Evolutionary conservation across 2,888 invertebrate species (phyloP).

Genomic region (Pollenia labialis): DNA sequence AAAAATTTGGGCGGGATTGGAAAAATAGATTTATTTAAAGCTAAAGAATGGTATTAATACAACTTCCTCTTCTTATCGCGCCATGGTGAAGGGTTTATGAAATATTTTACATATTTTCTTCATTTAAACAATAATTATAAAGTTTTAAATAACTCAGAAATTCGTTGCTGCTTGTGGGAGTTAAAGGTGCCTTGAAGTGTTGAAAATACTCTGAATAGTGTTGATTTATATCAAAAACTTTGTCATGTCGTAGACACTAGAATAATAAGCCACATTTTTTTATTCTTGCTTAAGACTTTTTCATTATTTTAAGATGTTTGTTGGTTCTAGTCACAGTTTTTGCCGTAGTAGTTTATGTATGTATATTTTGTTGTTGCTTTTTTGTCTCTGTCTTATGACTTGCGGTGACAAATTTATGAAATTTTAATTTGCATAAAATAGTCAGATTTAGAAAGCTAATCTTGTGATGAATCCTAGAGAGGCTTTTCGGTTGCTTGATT

Average conservation of each 20-base stretch:
- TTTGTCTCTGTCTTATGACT: neutral
- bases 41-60: too few relatives aligned
- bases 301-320: neutral
- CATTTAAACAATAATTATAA: neutral
- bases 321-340: neutral
- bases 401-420: neutral
- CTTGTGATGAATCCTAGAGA: neutral
- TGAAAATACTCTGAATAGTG: neutral
- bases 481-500: too few relatives aligned
- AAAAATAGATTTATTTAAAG: too few relatives aligned
- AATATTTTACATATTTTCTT: neutral
- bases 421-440: conserved; percentile 1
- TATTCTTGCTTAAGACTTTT: neutral
- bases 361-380: neutral
- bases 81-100: too few relatives aligned
- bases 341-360: neutral
- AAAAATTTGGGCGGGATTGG: too few relatives aligned
- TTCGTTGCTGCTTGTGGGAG: neutral
- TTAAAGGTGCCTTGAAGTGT: neutral
- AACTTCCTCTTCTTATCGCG: too few relatives aligned
- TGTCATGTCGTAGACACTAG: conserved; percentile 17
- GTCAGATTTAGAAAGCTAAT: neutral
- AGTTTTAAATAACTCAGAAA: neutral
- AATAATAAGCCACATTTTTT: conserved; percentile 20
- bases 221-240: conserved; percentile 45